Conservation (phyloP, 2,888 invertebrate species). For the Cataglyphis rosenhaueri region DNA sequence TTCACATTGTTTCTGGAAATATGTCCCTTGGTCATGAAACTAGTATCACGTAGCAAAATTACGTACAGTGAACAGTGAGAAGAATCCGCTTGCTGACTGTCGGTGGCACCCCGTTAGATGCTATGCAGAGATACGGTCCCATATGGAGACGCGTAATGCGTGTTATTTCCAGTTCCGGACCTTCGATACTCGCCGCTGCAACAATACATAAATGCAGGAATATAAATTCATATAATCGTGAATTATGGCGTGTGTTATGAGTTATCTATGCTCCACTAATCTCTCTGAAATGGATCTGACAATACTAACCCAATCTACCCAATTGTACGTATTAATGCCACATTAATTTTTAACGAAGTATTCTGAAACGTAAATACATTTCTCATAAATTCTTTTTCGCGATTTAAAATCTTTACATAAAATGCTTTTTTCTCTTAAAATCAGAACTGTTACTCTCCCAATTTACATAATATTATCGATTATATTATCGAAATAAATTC, state of each 20-base stretch:
- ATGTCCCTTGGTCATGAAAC: conserved; percentile 7
- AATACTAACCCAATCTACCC: conserved; percentile 29
- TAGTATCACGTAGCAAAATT: conserved; percentile 56
- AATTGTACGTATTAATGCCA: conserved; percentile 33
- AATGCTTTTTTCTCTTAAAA: neutral
- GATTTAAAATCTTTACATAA: neutral
- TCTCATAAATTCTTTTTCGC: neutral
- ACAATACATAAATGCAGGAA: conserved; percentile 57
- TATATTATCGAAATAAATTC: neutral
- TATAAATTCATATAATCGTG: conserved; percentile 26
- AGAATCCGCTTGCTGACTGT: conserved; percentile 87
- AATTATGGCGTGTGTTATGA: conserved; percentile 9
- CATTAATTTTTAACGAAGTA: conserved; percentile 26
- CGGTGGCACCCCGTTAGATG: conserved; percentile 91
- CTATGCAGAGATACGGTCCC: conserved; percentile 92
- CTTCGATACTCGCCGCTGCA: conserved; percentile 88
- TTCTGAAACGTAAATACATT: neutral
- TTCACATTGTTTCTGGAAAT: neutral
- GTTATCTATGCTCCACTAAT: conserved; percentile 24
- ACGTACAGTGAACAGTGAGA: conserved; percentile 92
- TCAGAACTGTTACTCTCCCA: neutral
- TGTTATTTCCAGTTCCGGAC: conserved; percentile 89
- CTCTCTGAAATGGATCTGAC: neutral
- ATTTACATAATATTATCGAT: neutral
- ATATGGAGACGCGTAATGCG: conserved; percentile 91